Base-by-base conservation (phyloP, 2,797 vertebrate genomes). In the Avahi laniger region DNA sequence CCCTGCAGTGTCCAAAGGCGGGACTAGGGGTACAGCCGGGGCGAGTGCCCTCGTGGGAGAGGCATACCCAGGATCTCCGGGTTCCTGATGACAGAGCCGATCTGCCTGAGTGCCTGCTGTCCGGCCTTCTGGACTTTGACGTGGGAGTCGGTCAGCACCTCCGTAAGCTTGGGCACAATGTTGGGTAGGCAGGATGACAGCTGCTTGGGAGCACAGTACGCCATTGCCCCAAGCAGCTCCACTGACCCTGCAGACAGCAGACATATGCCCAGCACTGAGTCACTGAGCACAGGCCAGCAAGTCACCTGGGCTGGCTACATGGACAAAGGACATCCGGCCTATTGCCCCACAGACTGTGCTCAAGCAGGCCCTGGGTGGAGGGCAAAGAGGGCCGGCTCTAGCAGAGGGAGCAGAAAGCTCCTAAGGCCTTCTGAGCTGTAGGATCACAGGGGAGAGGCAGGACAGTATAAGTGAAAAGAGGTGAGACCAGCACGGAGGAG, bases 101-200 rank as follows among this genome's bases (percentile, higher is more conserved):
- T 99, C 98, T 99, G 99, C 79, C 99, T 98, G 18, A 99, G 99
- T 0, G 99, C 99, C 97, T 99, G 99, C 97, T 99, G 99, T 13
- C 99, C 99, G 0, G 99, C 99, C 91, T 99, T 99, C 98, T 99
- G 99, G 97, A 99, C 99, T 98, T 99, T 99, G 89, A 99, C 99
- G 0, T 99, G 99, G 20, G 99, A 99, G 98, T 99, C 99, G 0
- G 99, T 99, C 94, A 99, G 99, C 98, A 99, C 99, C 97, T 99
- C 99, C 0, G 99, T 99, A 91, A 99, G 99, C 97, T 99, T 99
- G 82, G 99, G 99, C 97, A 99, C 99, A 0, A 99, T 99, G 98
- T 99, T 99, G 96, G 99, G 99, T 86, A 99, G 98, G 94, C 99
- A 99, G 93, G 99, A 99, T 0, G 99, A 99, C 89, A 99, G 98